Evolutionary conservation across 2,113 vertebrate genomes (phyloP).

Genomic region (Merops nubicus): DNA sequence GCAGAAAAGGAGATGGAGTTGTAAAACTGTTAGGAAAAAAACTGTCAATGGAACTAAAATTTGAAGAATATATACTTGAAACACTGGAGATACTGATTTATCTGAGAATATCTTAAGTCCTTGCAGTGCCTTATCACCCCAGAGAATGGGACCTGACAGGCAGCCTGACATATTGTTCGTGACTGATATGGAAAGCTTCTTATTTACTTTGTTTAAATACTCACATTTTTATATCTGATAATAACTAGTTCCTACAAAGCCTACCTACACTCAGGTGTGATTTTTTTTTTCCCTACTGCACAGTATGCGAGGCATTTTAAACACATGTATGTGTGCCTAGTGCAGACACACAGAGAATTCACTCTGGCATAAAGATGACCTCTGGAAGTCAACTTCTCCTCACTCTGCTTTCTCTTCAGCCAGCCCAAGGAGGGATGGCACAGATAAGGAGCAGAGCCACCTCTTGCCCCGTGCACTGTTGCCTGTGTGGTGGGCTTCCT

Average conservation of each 20-base stretch:
- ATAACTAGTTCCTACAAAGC: background rate
- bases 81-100: background rate
- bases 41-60: background rate
- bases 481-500: background rate
- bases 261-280: background rate
- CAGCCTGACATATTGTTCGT: background rate
- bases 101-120: background rate
- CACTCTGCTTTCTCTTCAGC: background rate
- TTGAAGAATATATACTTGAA: background rate
- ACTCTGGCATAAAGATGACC: fast-evolving
- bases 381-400: background rate
- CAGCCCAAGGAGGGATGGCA: background rate
- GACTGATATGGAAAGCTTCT: background rate
- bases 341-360: background rate
- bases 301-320: background rate
- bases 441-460: background rate
- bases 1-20: background rate
- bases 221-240: background rate
- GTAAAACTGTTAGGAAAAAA: background rate
- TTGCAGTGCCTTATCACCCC: background rate
- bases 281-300: background rate
- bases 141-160: background rate
- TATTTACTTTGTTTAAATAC: background rate
- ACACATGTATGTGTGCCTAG: background rate
- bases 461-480: fast-evolving